phyloP scores from a whole-genome alignment of 1,140 invertebrate genomes.

The Calosoma granatense region DNA sequence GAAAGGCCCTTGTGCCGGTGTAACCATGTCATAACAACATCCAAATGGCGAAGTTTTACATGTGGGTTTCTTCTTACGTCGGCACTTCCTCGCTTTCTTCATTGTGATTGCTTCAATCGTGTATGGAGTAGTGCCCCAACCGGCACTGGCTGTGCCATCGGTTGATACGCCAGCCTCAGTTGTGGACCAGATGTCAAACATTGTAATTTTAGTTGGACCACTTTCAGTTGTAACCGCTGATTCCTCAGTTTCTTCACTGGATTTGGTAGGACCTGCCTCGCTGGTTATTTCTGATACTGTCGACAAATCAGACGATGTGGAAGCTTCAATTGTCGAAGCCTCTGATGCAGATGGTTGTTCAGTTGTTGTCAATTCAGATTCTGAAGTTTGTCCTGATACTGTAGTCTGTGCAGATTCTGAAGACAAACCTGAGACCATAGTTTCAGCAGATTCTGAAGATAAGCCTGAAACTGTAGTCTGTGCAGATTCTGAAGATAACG shows the following conservation, averaged over 20 bases:
- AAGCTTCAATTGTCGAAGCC: not conserved
- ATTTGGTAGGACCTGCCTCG: no score
- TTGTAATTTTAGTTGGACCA: slow-evolving; percentile 18
- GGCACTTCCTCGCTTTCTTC: slow-evolving; percentile 48
- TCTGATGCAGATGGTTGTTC: not conserved
- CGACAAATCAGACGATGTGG: not conserved
- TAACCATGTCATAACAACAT: slow-evolving; percentile 82
- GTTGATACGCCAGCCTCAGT: slow-evolving; percentile 18
- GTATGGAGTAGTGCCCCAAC: slow-evolving; percentile 32
- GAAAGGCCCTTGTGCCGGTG: slow-evolving; percentile 74
- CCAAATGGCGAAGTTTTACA: slow-evolving; percentile 69
- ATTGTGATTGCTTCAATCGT: slow-evolving; percentile 38
- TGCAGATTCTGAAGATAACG: not conserved
- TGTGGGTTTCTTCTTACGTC: slow-evolving; percentile 41
- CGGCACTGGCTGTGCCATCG: slow-evolving; percentile 9
- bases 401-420: not conserved
- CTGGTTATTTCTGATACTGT: not conserved
- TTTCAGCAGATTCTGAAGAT: not conserved
- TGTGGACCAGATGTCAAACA: slow-evolving; percentile 34
- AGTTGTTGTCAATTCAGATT: not conserved
- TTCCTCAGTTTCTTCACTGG: not conserved
- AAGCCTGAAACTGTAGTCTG: slow-evolving; percentile 2
- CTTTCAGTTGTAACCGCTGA: slow-evolving; percentile 16
- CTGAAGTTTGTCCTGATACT: not conserved
- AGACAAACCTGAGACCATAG: not conserved